Evolutionary conservation across 2,797 vertebrate species (phyloP).

Genomic region (Etheostoma nigrum): DNA sequence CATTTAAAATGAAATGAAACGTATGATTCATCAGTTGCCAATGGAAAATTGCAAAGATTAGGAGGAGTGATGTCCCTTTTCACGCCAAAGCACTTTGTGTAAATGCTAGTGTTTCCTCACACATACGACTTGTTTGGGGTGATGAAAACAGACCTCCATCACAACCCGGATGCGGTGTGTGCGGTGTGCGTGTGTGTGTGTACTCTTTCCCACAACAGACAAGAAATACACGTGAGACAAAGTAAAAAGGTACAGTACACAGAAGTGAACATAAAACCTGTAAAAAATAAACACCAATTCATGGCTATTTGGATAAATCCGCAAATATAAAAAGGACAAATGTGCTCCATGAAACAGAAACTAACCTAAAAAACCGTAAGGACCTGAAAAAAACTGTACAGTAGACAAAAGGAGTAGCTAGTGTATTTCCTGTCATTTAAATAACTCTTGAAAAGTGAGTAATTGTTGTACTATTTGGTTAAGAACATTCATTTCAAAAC

Average conservation of each 20-base stretch:
- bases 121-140: slow-evolving; percentile 8
- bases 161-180: slow-evolving; percentile 11
- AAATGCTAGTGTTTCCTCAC: slow-evolving; percentile 33
- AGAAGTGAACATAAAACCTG: slow-evolving; percentile 16
- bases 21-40: slow-evolving; percentile 64
- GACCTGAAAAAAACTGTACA: slow-evolving; percentile 17
- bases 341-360: slow-evolving; percentile 45
- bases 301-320: slow-evolving; percentile 8
- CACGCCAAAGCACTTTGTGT: slow-evolving; percentile 16
- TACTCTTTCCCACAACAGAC: not conserved
- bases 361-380: slow-evolving; percentile 19
- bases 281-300: not conserved
- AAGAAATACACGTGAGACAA: slow-evolving; percentile 16
- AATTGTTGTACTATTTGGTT: slow-evolving; percentile 59
- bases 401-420: slow-evolving; percentile 5
- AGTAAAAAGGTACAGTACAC: slow-evolving; percentile 31
- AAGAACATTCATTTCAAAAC: slow-evolving; percentile 54
- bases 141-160: not conserved
- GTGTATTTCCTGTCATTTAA: slow-evolving; percentile 21
- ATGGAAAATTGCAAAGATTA: slow-evolving; percentile 27
- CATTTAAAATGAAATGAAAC: slow-evolving; percentile 28
- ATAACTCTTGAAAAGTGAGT: slow-evolving; percentile 39
- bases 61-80: slow-evolving; percentile 50
- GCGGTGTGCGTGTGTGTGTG: slow-evolving; percentile 24
- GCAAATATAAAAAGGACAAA: slow-evolving; percentile 13